Conservation (phyloP, 2,888 invertebrate genomes). For the Drosophila falleni region DNA sequence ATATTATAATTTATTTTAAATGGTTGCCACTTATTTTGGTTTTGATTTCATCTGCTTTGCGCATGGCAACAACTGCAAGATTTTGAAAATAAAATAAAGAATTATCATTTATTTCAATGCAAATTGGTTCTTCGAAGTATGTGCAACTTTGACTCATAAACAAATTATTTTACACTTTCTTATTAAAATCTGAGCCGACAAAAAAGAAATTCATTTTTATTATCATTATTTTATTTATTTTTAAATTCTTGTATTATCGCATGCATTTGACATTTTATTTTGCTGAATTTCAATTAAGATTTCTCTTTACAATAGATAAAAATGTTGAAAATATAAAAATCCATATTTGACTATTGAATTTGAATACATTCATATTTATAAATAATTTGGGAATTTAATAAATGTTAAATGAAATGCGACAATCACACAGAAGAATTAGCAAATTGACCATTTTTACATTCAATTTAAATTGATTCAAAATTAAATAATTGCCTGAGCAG, state of each 20-base stretch:
- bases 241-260: background rate
- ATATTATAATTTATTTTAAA: background rate
- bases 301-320: background rate
- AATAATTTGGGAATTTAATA: slow-evolving; percentile 32
- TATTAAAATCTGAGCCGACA: background rate
- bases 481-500: slow-evolving; percentile 47
- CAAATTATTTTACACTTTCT: background rate
- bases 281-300: background rate
- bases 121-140: background rate
- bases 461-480: slow-evolving; percentile 54
- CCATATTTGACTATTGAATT: background rate
- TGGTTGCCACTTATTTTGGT: slow-evolving; percentile 12
- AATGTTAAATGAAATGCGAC: slow-evolving; percentile 17
- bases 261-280: background rate
- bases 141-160: no score
- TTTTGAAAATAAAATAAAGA: background rate
- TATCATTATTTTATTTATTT: background rate
- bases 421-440: background rate
- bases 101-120: background rate
- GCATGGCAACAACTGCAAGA: slow-evolving; percentile 21
- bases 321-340: background rate
- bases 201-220: background rate
- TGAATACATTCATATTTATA: slow-evolving; percentile 18
- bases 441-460: slow-evolving; percentile 40
- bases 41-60: slow-evolving; percentile 27